Base-by-base conservation (phyloP, 2,113 vertebrate species). In the Lichenostomus cassidix region DNA sequence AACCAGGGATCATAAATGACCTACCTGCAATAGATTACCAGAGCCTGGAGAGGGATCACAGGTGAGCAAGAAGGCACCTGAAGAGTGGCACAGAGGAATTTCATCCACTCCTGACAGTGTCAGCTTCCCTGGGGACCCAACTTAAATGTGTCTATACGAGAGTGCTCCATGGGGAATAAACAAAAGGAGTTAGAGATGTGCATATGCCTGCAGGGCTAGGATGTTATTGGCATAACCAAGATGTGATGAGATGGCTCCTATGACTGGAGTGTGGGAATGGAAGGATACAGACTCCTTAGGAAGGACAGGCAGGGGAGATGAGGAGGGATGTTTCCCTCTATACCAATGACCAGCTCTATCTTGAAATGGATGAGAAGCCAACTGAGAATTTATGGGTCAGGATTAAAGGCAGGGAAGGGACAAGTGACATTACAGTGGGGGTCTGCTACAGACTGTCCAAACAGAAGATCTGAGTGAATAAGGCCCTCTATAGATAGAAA, bases 191-290 rank as follows among this genome's bases (percentile, higher is more conserved):
- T 13, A 46, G 39, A 53, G 47, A 17, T 39, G 39, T 20, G 12
- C 19, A 62, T 16, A 15, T 62, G 10, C 15, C 28, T 87, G 28
- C 19, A 29, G 39, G 23, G 15, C 28, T 33, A 15, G 55, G 46
- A n/a, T 39, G 9, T 39, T 24, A 7, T 3, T 33, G 18, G 5
- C 8, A n/a, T 28, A 16, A 78, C 0, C 0, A 15, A 77, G 37
- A 60, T 24, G 25, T 0, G 3, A 20, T 12, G 33, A 33, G 55
- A 33, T 53, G 55, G 23, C 12, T 39, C 19, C 47, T 13, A 0
- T 20, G 39, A 24, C 19, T 28, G 37, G 33, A 60, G 28, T 8
- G 39, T 12, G 44, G 39, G 55, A 46, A 46, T 24, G 39, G 64
- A 39, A 53, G 31, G 47, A 39, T 11, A 5, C 33, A 27, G 22